These are phyloP conservation scores for Willisornis vidua DNA, from an alignment of 2,113 vertebrate species.

Conservation along the genomic window DNA sequence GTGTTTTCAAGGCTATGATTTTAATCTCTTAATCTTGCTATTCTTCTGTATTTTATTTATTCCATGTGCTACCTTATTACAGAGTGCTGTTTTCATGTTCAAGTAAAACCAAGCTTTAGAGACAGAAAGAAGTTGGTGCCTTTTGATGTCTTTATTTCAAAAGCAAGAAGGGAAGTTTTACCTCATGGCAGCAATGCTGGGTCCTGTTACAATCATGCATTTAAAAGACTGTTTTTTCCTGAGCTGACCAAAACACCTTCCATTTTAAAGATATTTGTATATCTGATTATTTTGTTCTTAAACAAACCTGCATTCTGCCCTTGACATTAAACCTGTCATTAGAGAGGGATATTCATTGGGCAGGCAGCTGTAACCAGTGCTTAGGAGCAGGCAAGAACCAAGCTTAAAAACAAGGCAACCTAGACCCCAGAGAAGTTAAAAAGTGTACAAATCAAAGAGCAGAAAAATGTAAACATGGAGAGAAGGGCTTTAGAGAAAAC, in stretches of 20 bases:
- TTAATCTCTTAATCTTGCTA: neutral
- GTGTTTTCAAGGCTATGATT: neutral
- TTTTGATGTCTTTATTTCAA: neutral
- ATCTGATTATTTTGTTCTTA: neutral
- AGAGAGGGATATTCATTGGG: neutral
- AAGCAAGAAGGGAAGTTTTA: neutral
- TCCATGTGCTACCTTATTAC: neutral
- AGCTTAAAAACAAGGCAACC: neutral
- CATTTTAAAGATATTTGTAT: neutral
- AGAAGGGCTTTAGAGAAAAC: neutral
- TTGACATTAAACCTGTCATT: neutral
- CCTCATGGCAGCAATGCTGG: neutral
- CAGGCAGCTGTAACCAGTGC: neutral
- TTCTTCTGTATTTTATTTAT: neutral
- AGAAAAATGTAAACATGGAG: neutral
- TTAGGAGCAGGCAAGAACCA: neutral
- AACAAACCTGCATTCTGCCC: neutral
- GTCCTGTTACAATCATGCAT: neutral
- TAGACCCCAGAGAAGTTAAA: neutral
- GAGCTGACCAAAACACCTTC: neutral
- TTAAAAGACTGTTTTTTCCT: neutral
- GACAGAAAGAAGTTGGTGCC: neutral
- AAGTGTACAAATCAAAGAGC: neutral
- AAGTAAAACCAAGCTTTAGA: neutral
- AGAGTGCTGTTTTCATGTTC: neutral